phyloP scores from a whole-genome alignment of 2,888 invertebrate genomes.

The Rotaria socialis region DNA sequence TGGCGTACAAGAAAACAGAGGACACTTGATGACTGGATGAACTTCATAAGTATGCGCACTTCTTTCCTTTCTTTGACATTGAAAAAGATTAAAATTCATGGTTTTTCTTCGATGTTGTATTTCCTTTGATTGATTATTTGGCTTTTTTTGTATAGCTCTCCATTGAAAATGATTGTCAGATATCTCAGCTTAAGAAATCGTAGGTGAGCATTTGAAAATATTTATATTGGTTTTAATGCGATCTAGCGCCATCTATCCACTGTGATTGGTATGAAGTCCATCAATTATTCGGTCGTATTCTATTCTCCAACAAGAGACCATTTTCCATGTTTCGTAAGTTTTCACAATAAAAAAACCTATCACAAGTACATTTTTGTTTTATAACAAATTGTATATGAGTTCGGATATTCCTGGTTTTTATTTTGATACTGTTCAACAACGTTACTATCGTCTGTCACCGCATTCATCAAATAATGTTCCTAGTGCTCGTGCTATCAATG shows the following conservation, averaged over 20 bases:
- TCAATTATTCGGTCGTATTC: background rate
- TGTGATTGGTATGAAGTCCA: background rate
- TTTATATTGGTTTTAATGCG: no score
- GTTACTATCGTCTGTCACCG: background rate
- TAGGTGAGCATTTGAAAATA: no score
- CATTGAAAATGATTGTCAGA: no score
- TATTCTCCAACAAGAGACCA: background rate
- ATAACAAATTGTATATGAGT: background rate
- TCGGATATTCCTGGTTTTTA: conserved; percentile 4
- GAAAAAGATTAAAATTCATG: no score
- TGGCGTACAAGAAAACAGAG: no score
- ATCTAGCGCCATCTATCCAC: background rate
- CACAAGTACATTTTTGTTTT: background rate
- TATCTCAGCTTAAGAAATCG: no score
- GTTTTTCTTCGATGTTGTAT: no score
- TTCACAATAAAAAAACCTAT: background rate
- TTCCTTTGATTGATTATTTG: no score
- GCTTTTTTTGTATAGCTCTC: no score
- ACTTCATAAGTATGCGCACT: no score
- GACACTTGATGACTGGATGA: no score
- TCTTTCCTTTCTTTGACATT: no score
- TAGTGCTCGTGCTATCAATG: background rate
- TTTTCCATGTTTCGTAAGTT: conserved; percentile 11
- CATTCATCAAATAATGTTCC: background rate
- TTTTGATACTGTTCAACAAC: background rate